These are phyloP conservation scores for Pristionchus maxplancki DNA, from an alignment of 2,888 invertebrate species.

Conservation along the genomic window DNA sequence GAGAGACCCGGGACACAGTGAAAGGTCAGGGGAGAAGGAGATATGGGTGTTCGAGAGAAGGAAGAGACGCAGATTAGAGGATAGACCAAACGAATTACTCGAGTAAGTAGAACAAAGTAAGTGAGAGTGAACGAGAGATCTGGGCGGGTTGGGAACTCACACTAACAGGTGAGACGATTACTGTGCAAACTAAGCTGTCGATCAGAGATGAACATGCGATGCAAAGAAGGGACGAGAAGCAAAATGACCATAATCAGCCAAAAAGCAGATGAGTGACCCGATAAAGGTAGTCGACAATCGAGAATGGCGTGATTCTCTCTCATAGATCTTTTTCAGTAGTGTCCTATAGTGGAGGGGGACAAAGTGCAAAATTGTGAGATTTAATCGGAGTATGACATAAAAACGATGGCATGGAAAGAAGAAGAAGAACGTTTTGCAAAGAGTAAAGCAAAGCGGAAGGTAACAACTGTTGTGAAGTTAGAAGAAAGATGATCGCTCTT, in stretches of 20 bases:
- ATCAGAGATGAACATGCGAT: slow-evolving; percentile 12
- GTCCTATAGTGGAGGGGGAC: neutral
- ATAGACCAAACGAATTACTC: neutral
- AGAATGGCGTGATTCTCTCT: slow-evolving; percentile 9
- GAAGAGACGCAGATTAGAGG: neutral
- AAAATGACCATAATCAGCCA: slow-evolving; percentile 11
- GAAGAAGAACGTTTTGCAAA: neutral
- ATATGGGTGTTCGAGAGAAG: slow-evolving; percentile 20
- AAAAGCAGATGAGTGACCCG: neutral
- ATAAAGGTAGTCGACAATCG: neutral
- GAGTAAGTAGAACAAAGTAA: slow-evolving; percentile 37
- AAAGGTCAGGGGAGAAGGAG: slow-evolving; percentile 40
- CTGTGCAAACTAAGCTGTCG: slow-evolving; percentile 11
- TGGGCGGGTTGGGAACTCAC: neutral
- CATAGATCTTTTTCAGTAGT: neutral
- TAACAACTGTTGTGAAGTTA: slow-evolving; percentile 18
- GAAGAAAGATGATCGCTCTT: neutral
- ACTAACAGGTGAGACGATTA: neutral
- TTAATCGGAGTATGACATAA: neutral
- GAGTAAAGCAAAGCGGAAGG: neutral
- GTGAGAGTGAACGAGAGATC: slow-evolving; percentile 11
- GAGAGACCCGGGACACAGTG: slow-evolving; percentile 37
- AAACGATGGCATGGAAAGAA: neutral
- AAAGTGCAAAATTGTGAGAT: slow-evolving; percentile 13
- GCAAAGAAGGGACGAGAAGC: neutral